phyloP scores from a whole-genome alignment of 2,113 vertebrate species.

The Stomatorhinus ivindoensis region DNA sequence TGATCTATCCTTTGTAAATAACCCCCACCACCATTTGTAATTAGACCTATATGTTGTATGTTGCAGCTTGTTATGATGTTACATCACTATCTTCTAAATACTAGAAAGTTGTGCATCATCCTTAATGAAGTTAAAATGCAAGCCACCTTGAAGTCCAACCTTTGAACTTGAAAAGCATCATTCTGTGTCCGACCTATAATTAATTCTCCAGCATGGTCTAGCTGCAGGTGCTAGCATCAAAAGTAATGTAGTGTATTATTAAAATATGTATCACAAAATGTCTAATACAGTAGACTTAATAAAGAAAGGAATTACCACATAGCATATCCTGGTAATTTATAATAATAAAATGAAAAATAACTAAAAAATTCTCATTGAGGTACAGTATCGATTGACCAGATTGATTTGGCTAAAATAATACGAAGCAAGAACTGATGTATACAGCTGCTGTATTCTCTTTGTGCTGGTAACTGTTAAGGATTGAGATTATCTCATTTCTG shows the following conservation, averaged over 20 bases:
- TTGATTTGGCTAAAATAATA: not conserved
- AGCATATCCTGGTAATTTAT: not conserved
- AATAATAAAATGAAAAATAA: not conserved
- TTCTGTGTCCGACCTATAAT: not conserved
- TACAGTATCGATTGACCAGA: not conserved
- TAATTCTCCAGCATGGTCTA: conserved; percentile 19
- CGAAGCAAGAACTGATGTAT: not conserved
- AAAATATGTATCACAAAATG: conserved; percentile 14
- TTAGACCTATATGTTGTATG: not conserved
- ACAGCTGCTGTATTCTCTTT: conserved; percentile 10
- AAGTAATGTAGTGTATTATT: conserved; percentile 14
- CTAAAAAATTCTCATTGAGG: not conserved
- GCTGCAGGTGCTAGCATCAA: not conserved
- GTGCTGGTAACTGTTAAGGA: not conserved
- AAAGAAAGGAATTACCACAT: not conserved
- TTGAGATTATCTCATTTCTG: conserved; percentile 19
- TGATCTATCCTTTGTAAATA: not conserved
- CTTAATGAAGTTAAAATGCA: not conserved
- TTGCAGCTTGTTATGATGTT: not conserved
- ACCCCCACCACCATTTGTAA: not conserved
- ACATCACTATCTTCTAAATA: not conserved
- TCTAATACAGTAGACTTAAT: not conserved
- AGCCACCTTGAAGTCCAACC: not conserved
- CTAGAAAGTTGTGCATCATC: not conserved
- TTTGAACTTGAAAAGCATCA: not conserved